Conservation (phyloP, 2,888 invertebrate genomes). For the Pheosia gnoma region DNA sequence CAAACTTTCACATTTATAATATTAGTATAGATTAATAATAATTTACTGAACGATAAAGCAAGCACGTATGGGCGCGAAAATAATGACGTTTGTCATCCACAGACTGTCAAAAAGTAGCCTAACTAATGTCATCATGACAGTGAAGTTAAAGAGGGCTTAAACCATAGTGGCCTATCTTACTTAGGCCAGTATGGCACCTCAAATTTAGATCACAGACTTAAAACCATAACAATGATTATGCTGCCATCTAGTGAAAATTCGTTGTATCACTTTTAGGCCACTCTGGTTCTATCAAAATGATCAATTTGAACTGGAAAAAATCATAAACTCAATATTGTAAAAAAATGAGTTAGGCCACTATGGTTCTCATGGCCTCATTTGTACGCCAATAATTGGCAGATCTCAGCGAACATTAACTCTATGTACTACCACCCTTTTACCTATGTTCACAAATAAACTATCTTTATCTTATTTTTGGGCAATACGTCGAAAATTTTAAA, state of each 20-base stretch:
- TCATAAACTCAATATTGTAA: slow-evolving; percentile 8
- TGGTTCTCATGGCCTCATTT: too few species aligned
- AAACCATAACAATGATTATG: slow-evolving; percentile 10
- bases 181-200: slow-evolving; percentile 8
- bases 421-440: too few species aligned
- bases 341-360: too few species aligned
- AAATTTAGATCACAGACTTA: slow-evolving; percentile 10
- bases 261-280: slow-evolving; percentile 3
- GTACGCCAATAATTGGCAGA: too few species aligned
- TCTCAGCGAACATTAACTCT: too few species aligned
- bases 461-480: too few species aligned
- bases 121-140: slow-evolving; percentile 10
- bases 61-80: slow-evolving; percentile 10
- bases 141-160: slow-evolving; percentile 8
- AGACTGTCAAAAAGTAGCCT: slow-evolving; percentile 11
- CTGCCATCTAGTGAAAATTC: slow-evolving; percentile 10
- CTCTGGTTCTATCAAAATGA: slow-evolving; percentile 10
- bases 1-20: too few species aligned
- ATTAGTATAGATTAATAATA: too few species aligned
- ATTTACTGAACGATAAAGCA: slow-evolving; percentile 2
- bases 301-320: slow-evolving; percentile 12
- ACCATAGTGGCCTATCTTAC: slow-evolving; percentile 11
- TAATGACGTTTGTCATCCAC: slow-evolving; percentile 9
- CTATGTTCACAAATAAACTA: too few species aligned
- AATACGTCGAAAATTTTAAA: too few species aligned